A percentile compares a stretch with the other conserved stretches of the same genome.
Evolutionary conservation across 2,888 invertebrate species (phyloP).

Genomic region (Orchesellides sinensis): DNA sequence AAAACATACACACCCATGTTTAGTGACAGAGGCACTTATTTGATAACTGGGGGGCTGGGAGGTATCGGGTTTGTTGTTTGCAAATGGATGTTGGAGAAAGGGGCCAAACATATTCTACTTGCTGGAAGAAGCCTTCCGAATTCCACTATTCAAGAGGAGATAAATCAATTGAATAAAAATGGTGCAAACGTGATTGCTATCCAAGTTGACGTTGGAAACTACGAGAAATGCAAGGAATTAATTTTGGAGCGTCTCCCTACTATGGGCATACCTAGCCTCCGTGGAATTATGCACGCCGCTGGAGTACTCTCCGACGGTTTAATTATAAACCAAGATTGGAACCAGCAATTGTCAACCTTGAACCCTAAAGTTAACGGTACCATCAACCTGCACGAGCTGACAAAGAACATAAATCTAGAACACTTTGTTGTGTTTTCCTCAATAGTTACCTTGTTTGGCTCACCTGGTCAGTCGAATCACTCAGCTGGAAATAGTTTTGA

Average conservation of each 20-base stretch:
- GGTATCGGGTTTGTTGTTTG: conserved; percentile 55
- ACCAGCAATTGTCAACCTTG: not conserved
- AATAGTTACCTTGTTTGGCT: conserved; percentile 4
- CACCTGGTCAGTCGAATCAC: conserved; percentile 55
- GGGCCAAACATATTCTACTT: conserved; percentile 38
- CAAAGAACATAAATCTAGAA: conserved; percentile 21
- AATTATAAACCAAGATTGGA: conserved; percentile 46
- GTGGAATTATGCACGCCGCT: conserved; percentile 53
- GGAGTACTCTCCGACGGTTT: conserved; percentile 33
- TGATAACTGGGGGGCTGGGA: conserved; percentile 52
- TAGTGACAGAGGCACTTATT: conserved; percentile 28
- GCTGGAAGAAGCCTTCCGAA: conserved; percentile 19
- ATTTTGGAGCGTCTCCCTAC: not conserved
- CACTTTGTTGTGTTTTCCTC: conserved; percentile 50
- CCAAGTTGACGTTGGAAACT: conserved; percentile 39
- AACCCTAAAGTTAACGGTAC: conserved; percentile 41
- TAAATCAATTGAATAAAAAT: conserved; percentile 21
- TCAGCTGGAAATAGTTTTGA: conserved; percentile 43
- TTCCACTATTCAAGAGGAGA: not conserved
- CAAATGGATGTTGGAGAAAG: conserved; percentile 40
- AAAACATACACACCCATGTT: conserved; percentile 18
- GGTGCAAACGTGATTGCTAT: conserved; percentile 4
- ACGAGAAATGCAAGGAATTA: conserved; percentile 5
- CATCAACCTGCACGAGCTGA: conserved; percentile 47
- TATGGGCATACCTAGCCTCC: conserved; percentile 8